A percentile compares a stretch with the other conserved stretches of the same genome.
Evolutionary conservation across 2,888 invertebrate species (phyloP).

Genomic region (Eupithecia insigniata): DNA sequence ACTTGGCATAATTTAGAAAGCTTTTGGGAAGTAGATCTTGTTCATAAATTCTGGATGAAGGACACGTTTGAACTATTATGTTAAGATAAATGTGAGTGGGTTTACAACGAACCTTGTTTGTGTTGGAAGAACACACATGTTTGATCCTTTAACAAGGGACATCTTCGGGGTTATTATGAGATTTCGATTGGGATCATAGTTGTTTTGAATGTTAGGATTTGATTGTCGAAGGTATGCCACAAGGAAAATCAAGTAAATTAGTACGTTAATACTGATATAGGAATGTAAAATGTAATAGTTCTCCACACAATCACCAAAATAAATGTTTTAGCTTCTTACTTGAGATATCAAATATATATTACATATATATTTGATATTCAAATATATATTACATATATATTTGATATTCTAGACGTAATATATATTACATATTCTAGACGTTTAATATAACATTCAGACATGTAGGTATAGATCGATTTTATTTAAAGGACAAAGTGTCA

Average conservation of each 20-base stretch:
- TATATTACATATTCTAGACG: slow-evolving; percentile 36
- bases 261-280: background rate
- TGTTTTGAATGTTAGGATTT: background rate
- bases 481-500: slow-evolving; percentile 34
- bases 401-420: too few species aligned
- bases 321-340: slow-evolving; percentile 39
- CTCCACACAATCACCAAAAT: slow-evolving; percentile 32
- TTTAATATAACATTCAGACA: slow-evolving; percentile 32
- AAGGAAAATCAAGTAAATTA: background rate
- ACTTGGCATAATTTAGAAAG: too few species aligned
- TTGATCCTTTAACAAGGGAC: too few species aligned
- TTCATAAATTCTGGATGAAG: too few species aligned
- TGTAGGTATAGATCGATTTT: slow-evolving; percentile 9
- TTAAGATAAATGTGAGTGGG: too few species aligned
- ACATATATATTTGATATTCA: too few species aligned
- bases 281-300: background rate
- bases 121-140: too few species aligned
- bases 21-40: too few species aligned
- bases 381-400: too few species aligned
- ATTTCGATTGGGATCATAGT: background rate
- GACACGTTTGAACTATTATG: too few species aligned
- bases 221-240: background rate
- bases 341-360: slow-evolving; percentile 35
- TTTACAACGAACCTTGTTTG: too few species aligned
- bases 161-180: too few species aligned